Conservation (phyloP, 2,888 invertebrate species). For the Ennomos fuscantarius region DNA sequence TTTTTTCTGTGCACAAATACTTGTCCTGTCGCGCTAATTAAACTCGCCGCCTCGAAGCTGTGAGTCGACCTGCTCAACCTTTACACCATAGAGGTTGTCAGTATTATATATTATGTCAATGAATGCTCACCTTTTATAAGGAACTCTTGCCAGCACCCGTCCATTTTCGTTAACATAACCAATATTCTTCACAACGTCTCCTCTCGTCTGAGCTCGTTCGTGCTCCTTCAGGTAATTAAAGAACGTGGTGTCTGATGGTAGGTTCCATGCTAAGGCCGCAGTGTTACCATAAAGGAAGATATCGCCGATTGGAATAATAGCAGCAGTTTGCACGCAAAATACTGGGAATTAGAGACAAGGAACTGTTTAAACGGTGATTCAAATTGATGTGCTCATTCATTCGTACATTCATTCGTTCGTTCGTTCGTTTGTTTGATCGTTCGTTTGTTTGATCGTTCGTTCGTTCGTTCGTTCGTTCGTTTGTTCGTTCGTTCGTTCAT, state of each 20-base stretch:
- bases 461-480: no score
- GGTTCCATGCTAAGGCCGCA: slow-evolving; percentile 90
- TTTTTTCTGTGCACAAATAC: no score
- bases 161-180: slow-evolving; percentile 66
- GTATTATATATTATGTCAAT: no score
- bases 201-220: slow-evolving; percentile 59
- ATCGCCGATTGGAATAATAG: slow-evolving; percentile 82
- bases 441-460: no score
- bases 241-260: slow-evolving; percentile 85
- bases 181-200: slow-evolving; percentile 57
- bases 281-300: slow-evolving; percentile 89
- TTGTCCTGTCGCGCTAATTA: no score
- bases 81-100: no score
- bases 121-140: slow-evolving; percentile 61
- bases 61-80: no score
- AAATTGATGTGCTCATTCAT: no score
- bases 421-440: no score
- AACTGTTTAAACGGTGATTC: background rate
- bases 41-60: no score
- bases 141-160: slow-evolving; percentile 62
- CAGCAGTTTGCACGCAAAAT: slow-evolving; percentile 87
- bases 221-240: slow-evolving; percentile 63
- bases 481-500: no score
- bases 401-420: no score
- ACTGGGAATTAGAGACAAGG: slow-evolving; percentile 65